Conservation (phyloP, 2,113 vertebrate genomes). For the Xenus cinereus region DNA sequence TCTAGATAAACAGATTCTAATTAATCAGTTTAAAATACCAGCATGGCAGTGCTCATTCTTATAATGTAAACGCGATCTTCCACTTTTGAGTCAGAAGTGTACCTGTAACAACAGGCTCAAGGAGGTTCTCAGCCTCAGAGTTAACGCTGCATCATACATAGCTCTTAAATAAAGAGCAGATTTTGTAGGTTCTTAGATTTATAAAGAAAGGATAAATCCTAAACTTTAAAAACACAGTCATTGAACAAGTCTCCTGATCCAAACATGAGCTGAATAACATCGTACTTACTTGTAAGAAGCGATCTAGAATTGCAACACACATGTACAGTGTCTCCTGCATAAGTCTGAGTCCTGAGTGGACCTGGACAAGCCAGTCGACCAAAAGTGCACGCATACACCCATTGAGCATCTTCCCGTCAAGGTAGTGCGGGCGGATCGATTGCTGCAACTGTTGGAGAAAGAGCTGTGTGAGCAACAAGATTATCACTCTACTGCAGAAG, state of each 20-base stretch:
- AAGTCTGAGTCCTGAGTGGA: slow-evolving; percentile 90
- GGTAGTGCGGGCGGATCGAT: slow-evolving; percentile 76
- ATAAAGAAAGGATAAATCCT: not conserved
- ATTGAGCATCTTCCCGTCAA: slow-evolving; percentile 82
- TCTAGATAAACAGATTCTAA: not conserved
- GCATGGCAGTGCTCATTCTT: not conserved
- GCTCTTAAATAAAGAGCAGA: not conserved
- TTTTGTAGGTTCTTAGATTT: not conserved
- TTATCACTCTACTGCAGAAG: not conserved
- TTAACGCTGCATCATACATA: not conserved
- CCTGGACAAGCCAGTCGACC: slow-evolving; percentile 95
- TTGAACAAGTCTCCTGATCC: not conserved
- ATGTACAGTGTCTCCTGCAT: slow-evolving; percentile 94
- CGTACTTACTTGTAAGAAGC: slow-evolving; percentile 84
- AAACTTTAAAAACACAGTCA: not conserved
- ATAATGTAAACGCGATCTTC: not conserved
- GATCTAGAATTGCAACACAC: slow-evolving; percentile 88
- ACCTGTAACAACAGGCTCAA: not conserved
- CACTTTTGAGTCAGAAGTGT: not conserved
- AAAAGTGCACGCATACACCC: slow-evolving; percentile 89
- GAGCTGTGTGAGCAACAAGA: not conserved
- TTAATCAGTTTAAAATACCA: not conserved
- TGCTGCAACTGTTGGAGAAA: slow-evolving; percentile 79
- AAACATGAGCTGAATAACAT: rapidly evolving
- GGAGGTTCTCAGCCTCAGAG: not conserved